Percentiles rank a stretch among this genome's conserved stretches.
phyloP scores from a whole-genome alignment of 92 coral and sea anemone genomes.

The Actinernus sp. region DNA sequence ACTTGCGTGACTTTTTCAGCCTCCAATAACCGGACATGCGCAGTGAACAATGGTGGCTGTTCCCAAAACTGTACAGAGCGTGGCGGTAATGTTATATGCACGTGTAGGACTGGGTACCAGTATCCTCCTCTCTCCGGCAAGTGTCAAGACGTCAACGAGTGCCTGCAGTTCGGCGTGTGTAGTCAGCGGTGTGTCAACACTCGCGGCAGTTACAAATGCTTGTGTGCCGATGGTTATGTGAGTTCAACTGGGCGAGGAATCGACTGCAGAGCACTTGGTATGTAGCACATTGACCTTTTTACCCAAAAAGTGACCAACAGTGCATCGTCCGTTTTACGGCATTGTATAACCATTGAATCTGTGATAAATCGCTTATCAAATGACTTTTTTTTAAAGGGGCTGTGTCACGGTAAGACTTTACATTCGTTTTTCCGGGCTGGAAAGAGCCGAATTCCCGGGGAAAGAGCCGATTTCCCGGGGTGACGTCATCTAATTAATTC shows the following conservation, averaged over 20 bases:
- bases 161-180: conserved; percentile 76
- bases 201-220: conserved; percentile 84
- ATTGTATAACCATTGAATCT: too few species aligned
- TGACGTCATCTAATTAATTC: too few species aligned
- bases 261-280: conserved; percentile 79
- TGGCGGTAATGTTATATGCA: conserved; percentile 73
- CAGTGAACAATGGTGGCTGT: conserved; percentile 75
- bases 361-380: too few species aligned
- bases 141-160: conserved; percentile 89
- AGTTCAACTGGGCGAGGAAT: conserved; percentile 25
- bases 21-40: conserved; percentile 48
- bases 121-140: conserved; percentile 41
- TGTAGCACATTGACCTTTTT: conserved; percentile 1
- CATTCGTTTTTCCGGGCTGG: too few species aligned
- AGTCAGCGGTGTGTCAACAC: conserved; percentile 88
- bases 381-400: too few species aligned
- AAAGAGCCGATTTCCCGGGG: too few species aligned
- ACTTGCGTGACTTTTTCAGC: conserved; percentile 6
- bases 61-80: conserved; percentile 81
- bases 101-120: conserved; percentile 84
- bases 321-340: neutral
- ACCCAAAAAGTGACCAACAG: neutral
- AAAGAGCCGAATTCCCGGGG: too few species aligned
- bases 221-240: conserved; percentile 79
- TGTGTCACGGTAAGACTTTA: too few species aligned